These are phyloP conservation scores for Leptinotarsa lineolata DNA, from an alignment of 1,140 invertebrate genomes.

Conservation along the genomic window DNA sequence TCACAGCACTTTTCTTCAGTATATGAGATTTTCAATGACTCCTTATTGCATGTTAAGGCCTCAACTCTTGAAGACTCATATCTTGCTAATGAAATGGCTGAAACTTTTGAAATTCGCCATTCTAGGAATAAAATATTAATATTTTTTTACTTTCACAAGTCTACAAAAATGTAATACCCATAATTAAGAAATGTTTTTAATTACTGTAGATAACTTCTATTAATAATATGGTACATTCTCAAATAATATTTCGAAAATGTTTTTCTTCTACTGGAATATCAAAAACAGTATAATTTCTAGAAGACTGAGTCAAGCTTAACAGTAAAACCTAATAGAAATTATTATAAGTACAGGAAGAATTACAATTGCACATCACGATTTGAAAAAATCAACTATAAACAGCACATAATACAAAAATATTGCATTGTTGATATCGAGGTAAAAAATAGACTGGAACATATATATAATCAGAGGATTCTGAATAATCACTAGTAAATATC, in stretches of 20 bases:
- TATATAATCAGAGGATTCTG: background rate
- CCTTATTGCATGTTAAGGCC: no score
- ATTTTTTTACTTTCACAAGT: no score
- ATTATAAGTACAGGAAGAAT: constrained; percentile 15
- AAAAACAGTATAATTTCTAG: background rate
- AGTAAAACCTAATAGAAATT: background rate
- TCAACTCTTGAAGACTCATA: no score
- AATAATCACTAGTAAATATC: no score
- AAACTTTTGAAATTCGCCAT: no score
- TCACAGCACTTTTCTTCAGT: no score
- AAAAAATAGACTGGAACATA: background rate
- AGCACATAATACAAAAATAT: constrained; percentile 30
- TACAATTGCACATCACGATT: constrained; percentile 23
- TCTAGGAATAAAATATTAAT: no score
- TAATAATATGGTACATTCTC: background rate
- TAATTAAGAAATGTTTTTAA: no score
- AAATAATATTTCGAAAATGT: background rate
- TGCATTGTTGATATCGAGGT: constrained; percentile 21
- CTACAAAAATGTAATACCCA: no score
- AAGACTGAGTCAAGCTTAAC: background rate
- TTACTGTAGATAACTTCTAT: no score
- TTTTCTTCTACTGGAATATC: background rate
- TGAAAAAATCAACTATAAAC: constrained; percentile 4
- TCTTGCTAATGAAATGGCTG: no score
- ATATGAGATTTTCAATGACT: no score